Evolutionary conservation across 2,113 vertebrate species (phyloP).

Genomic region (Xiphophorus maculatus): DNA sequence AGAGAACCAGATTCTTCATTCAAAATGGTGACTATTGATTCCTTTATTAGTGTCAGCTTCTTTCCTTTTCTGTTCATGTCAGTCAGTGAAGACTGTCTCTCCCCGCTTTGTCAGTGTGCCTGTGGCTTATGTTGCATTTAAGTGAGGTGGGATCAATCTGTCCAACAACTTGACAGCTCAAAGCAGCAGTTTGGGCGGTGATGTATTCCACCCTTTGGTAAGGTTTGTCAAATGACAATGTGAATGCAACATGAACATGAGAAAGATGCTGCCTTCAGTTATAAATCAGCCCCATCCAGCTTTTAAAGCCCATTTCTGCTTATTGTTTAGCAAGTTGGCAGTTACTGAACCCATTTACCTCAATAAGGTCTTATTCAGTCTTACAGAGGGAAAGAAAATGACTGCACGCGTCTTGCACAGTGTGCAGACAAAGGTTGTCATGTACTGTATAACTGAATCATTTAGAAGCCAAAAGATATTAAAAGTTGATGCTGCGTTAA

Average conservation of each 20-base stretch:
- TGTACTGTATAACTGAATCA: not conserved
- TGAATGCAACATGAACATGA: slow-evolving; percentile 4
- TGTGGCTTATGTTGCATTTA: slow-evolving; percentile 43
- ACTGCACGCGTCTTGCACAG: not conserved
- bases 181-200: slow-evolving; percentile 13
- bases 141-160: slow-evolving; percentile 49
- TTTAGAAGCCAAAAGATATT: not conserved
- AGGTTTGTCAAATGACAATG: slow-evolving; percentile 33
- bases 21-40: slow-evolving; percentile 59
- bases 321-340: not conserved
- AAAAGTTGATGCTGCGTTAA: not conserved
- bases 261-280: slow-evolving; percentile 11
- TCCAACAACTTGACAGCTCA: slow-evolving; percentile 26
- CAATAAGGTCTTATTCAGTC: not conserved
- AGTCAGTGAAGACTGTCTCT: slow-evolving; percentile 21
- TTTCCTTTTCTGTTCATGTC: slow-evolving; percentile 37
- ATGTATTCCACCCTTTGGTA: slow-evolving; percentile 23
- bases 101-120: slow-evolving; percentile 28
- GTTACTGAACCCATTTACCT: not conserved
- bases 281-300: not conserved
- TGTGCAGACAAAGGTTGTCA: not conserved
- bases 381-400: too few species aligned
- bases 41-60: slow-evolving; percentile 36
- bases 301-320: not conserved
- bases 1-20: slow-evolving; percentile 16